Conservation (phyloP, 2,888 invertebrate genomes). For the Netelia melanura region DNA sequence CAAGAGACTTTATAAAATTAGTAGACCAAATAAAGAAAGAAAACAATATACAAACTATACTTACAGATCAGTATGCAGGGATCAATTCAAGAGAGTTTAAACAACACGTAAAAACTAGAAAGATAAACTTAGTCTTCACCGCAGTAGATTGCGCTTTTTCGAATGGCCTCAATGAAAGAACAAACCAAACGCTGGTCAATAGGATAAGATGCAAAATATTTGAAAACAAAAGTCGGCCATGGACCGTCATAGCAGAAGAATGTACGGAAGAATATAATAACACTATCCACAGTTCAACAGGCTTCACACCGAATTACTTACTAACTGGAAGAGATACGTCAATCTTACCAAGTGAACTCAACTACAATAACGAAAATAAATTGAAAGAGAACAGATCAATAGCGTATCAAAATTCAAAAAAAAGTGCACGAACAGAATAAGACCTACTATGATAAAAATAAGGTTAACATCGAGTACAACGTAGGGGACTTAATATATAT, state of each 20-base stretch:
- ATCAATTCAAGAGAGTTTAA: not conserved
- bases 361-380: no score
- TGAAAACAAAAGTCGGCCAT: not conserved
- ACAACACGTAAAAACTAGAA: not conserved
- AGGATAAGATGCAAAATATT: not conserved
- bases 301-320: not conserved
- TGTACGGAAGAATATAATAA: not conserved
- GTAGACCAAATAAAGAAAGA: not conserved
- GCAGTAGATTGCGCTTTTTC: no score
- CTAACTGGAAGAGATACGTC: no score
- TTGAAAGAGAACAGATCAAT: not conserved
- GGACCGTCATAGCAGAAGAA: not conserved
- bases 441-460: constrained; percentile 65
- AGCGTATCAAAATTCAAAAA: constrained; percentile 57
- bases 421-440: constrained; percentile 23
- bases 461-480: constrained; percentile 42
- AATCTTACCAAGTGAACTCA: no score
- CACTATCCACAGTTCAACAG: not conserved
- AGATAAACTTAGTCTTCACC: no score
- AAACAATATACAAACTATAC: not conserved
- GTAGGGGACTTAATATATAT: constrained; percentile 66
- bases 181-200: not conserved
- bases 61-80: not conserved
- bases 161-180: not conserved
- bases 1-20: not conserved